Conservation (phyloP, 2,888 invertebrate genomes). For the Drosophila flavopinicola region DNA sequence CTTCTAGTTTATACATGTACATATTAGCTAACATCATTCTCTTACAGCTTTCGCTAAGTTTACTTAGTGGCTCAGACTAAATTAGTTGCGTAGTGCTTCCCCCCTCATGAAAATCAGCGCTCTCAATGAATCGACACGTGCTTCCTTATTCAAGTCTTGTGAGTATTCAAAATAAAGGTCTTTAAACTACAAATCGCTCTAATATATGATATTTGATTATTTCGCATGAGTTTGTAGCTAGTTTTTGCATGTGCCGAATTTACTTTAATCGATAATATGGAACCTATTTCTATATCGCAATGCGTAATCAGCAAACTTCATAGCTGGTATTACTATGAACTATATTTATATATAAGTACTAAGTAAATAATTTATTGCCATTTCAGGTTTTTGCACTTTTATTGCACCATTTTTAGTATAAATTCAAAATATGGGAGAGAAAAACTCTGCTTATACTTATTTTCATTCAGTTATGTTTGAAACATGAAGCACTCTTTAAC, state of each 20-base stretch:
- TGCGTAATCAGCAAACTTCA: slow-evolving; percentile 17
- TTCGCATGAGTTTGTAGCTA: slow-evolving; percentile 9
- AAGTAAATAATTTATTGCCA: not conserved
- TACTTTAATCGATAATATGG: not conserved
- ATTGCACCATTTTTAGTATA: not conserved
- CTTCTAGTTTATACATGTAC: not conserved
- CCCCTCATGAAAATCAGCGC: slow-evolving; percentile 5
- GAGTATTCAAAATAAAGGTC: slow-evolving; percentile 29
- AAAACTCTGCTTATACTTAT: too few species aligned
- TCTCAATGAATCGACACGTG: slow-evolving; percentile 20
- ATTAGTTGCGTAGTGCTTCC: slow-evolving; percentile 20
- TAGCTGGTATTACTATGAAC: not conserved
- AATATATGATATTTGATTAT: not conserved
- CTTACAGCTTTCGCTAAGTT: slow-evolving; percentile 54
- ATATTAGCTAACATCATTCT: slow-evolving; percentile 52
- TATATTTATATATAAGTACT: not conserved
- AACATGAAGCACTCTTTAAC: too few species aligned
- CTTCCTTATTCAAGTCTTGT: slow-evolving; percentile 24
- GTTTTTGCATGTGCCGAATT: slow-evolving; percentile 26
- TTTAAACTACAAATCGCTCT: not conserved
- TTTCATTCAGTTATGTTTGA: not conserved
- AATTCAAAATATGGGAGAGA: too few species aligned
- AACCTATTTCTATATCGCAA: slow-evolving; percentile 1
- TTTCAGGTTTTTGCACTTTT: not conserved
- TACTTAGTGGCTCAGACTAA: slow-evolving; percentile 28